These are phyloP conservation scores for Sciurus niger DNA, from an alignment of 2,113 vertebrate genomes.

Conservation along the genomic window DNA sequence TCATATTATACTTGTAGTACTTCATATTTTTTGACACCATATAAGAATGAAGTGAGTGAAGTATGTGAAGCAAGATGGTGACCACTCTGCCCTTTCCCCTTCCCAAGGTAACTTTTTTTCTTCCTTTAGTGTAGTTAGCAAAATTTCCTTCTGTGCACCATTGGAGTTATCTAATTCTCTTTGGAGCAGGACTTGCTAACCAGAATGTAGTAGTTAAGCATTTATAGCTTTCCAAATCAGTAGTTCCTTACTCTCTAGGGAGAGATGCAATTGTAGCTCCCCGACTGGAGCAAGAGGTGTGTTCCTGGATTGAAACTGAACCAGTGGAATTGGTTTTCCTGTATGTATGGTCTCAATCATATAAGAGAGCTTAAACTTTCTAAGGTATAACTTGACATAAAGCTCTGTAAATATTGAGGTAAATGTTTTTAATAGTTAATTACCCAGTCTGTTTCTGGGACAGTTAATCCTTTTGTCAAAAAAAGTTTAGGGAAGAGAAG, in stretches of 20 bases:
- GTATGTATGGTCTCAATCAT: not conserved
- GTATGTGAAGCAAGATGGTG: not conserved
- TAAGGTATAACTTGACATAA: not conserved
- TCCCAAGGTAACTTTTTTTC: not conserved
- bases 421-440: not conserved
- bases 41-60: not conserved
- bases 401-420: not conserved
- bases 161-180: not conserved
- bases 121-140: not conserved
- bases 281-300: not conserved
- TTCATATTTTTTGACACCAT: not conserved
- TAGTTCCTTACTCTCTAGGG: not conserved
- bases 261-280: not conserved
- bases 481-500: conserved; percentile 8
- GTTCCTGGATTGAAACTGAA: not conserved
- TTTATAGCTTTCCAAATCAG: not conserved
- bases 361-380: not conserved
- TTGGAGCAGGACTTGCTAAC: conserved; percentile 28
- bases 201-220: not conserved
- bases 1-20: not conserved
- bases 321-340: not conserved
- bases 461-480: not conserved
- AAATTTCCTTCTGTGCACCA: not conserved
- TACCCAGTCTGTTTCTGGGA: not conserved
- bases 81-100: not conserved